A percentile compares a stretch with the other conserved stretches of the same genome.
These are phyloP conservation scores for Forficula auricularia DNA, from an alignment of 1,140 invertebrate species.

Conservation along the genomic window DNA sequence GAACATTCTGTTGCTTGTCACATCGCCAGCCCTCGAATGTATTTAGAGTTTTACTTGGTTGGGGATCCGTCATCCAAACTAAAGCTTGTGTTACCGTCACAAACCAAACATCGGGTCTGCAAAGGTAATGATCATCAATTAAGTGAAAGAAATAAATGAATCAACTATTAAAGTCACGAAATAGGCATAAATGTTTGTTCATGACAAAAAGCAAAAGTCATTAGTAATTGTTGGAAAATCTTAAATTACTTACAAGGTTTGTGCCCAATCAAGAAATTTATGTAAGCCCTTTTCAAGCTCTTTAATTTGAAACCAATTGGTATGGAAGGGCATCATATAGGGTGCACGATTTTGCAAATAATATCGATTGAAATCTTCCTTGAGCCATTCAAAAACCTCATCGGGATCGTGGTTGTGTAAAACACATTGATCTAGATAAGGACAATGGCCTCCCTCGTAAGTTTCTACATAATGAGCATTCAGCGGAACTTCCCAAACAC, in stretches of 20 bases:
- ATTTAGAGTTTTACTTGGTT: constrained; percentile 42
- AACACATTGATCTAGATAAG: constrained; percentile 83
- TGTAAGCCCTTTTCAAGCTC: constrained; percentile 64
- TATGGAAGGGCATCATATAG: constrained; percentile 87
- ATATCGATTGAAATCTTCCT: constrained; percentile 73
- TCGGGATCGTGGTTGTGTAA: constrained; percentile 71
- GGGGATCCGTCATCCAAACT: constrained; percentile 79
- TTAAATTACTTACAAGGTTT: constrained; percentile 43
- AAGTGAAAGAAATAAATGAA: constrained; percentile 4
- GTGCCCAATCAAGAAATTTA: constrained; percentile 71
- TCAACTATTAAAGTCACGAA: background rate
- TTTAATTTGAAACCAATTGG: constrained; percentile 86
- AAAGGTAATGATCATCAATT: constrained; percentile 17
- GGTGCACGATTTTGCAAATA: constrained; percentile 77
- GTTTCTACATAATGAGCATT: constrained; percentile 79
- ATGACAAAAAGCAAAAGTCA: no score
- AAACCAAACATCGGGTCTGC: constrained; percentile 72
- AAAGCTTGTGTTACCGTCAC: constrained; percentile 78
- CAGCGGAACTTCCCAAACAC: constrained; percentile 85
- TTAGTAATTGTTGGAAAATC: no score
- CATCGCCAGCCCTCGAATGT: constrained; percentile 68
- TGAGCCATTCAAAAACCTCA: constrained; percentile 77
- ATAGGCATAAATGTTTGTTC: background rate
- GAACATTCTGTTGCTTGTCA: constrained; percentile 47
- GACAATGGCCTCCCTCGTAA: constrained; percentile 80